Evolutionary conservation across 1,140 invertebrate genomes (phyloP), one percentile per base, ranked within the genome.

Genomic region (Schlechtendalia chinensis): DNA sequence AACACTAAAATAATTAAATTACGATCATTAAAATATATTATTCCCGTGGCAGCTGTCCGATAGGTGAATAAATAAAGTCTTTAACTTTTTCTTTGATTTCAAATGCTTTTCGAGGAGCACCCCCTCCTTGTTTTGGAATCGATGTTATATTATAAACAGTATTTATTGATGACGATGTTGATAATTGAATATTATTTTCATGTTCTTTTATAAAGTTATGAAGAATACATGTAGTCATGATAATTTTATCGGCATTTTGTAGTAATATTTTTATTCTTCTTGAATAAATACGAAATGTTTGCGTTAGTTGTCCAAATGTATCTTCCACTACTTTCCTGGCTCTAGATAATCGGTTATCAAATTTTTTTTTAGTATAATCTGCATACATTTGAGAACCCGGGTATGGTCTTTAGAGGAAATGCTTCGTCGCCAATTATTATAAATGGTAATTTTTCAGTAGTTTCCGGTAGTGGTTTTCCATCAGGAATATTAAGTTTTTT

Each of bases 351-450:
- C 69, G 69, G 69, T 72, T 22, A 54, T 72, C 53, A 54, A 53
- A 72, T 72, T 27, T 50, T 72, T 24, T 72, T 54, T 53, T 24
- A 54, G 24, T 53, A 54, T 53, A 4, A 63, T 63, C 61, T 5
- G 10, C 61, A 63, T 63, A 63, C 16, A 39, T n/a, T 39, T 63
- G 61, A 63, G 61, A 29, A 39, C 61, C 61, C 16, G 61, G 61
- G 61, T 63, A 63, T 72, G 69, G 69, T 50, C 69, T 63, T 63
- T 63, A 63, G 61, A 24, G 69, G 45, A 54, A 72, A 72, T 72
- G 69, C 79, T 65, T 80, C 61, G 54, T 80, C 79, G 12, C 79
- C 61, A 50, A 80, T 59, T 0, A 63, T 53, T 74, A 22, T 69
- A 81, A 29, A 81, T 12, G 56, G 32, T 16, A 14, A 19, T 16